A percentile compares a stretch with the other conserved stretches of the same genome.
Conservation (phyloP, 1,140 invertebrate species). For the Scaptomyza hsui region DNA sequence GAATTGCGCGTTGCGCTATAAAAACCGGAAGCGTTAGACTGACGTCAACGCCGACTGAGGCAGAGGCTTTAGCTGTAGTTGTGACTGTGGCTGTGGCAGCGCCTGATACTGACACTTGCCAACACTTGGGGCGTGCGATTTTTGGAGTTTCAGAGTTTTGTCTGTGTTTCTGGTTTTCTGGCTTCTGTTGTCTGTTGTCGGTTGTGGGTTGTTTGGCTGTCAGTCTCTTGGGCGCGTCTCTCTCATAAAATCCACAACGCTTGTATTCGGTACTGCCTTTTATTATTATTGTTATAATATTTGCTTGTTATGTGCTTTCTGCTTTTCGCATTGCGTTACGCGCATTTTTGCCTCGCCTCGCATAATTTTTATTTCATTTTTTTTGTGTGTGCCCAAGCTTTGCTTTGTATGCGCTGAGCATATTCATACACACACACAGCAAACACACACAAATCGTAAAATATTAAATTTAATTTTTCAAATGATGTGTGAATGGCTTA, state of each 20-base stretch:
- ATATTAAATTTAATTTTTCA: constrained; percentile 82
- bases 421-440: constrained; percentile 44
- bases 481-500: constrained; percentile 82
- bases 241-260: constrained; percentile 65
- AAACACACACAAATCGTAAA: constrained; percentile 72
- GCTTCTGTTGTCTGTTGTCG: constrained; percentile 15
- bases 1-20: constrained; percentile 56
- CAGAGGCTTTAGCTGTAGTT: neutral
- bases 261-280: constrained; percentile 67
- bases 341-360: constrained; percentile 50
- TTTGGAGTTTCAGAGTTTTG: constrained; percentile 57
- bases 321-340: constrained; percentile 73
- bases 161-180: constrained; percentile 17
- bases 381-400: constrained; percentile 54
- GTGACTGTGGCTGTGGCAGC: constrained; percentile 30
- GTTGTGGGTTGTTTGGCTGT: neutral
- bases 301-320: constrained; percentile 43
- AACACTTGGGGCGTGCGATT: constrained; percentile 71
- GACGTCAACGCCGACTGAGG: constrained; percentile 31
- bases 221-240: constrained; percentile 52
- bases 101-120: constrained; percentile 78
- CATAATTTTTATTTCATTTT: constrained; percentile 53
- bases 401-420: constrained; percentile 37
- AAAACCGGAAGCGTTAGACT: constrained; percentile 74
- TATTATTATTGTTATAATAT: constrained; percentile 81